Evolutionary conservation across 2,113 vertebrate genomes (phyloP).

Genomic region (Laterallus jamaicensis): DNA sequence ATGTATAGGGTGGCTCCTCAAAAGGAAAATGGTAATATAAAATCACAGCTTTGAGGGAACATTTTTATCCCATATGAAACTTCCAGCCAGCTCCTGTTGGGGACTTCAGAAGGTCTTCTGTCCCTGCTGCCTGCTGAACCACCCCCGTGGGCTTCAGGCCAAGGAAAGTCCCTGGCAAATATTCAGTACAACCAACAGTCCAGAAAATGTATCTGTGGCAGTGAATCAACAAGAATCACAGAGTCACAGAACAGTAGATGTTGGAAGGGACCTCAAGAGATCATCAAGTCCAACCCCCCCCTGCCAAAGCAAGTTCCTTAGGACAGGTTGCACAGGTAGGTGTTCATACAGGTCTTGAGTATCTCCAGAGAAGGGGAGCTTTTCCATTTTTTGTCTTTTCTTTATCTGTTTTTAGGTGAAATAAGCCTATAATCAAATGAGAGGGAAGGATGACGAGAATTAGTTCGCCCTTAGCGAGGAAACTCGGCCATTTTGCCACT

Average conservation of each 20-base stretch:
- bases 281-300: too few relatives aligned
- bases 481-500: neutral
- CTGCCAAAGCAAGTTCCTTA: too few relatives aligned
- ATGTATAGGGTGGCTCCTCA: neutral
- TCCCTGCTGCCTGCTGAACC: neutral
- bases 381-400: neutral
- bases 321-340: too few relatives aligned
- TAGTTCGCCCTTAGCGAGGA: neutral
- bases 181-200: neutral
- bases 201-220: neutral
- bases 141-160: neutral
- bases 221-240: neutral
- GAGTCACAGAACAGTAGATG: too few relatives aligned
- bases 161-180: neutral
- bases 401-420: neutral
- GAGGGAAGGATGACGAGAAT: neutral
- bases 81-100: neutral
- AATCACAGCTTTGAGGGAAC: fast-evolving
- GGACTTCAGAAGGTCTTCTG: neutral
- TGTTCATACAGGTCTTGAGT: too few relatives aligned
- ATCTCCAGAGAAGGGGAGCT: neutral
- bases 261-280: too few relatives aligned
- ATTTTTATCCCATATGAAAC: neutral
- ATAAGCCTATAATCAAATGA: neutral
- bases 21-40: neutral